Conservation (phyloP, 2,888 invertebrate genomes). For the Eurois occulta region DNA sequence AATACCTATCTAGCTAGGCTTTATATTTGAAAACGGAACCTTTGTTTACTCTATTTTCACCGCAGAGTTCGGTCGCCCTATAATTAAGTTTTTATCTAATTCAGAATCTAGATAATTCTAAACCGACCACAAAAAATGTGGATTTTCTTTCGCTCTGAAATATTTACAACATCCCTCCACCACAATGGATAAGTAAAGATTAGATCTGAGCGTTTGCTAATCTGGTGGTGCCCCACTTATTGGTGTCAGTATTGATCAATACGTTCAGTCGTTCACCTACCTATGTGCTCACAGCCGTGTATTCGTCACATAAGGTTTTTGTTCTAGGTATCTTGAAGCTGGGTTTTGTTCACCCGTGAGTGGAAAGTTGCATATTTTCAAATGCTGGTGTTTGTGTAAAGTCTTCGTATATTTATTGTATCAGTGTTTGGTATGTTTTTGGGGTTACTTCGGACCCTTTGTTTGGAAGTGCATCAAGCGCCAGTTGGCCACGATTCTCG, state of each 20-base stretch:
- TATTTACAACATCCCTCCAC: conserved; percentile 37
- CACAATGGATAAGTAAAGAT: conserved; percentile 41
- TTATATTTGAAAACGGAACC: no score
- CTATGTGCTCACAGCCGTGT: conserved; percentile 30
- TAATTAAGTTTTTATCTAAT: conserved; percentile 3
- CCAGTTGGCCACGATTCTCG: not conserved
- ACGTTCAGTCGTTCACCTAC: conserved; percentile 12
- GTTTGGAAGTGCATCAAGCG: not conserved
- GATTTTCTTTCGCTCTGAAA: conserved; percentile 4
- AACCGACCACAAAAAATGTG: conserved; percentile 1
- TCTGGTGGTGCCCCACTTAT: conserved; percentile 52
- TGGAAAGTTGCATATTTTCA: conserved; percentile 9
- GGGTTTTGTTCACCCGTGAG: not conserved
- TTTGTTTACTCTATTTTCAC: no score
- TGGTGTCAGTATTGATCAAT: conserved; percentile 58
- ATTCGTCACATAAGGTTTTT: conserved; percentile 40
- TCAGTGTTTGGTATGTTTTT: not conserved
- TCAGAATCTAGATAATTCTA: conserved; percentile 1
- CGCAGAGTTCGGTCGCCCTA: not conserved
- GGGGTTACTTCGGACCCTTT: not conserved
- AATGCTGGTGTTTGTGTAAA: not conserved
- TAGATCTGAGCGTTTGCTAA: conserved; percentile 58
- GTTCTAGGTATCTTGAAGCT: not conserved
- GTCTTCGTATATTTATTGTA: not conserved
- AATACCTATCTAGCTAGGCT: no score